Evolutionary conservation across 1,140 invertebrate species (phyloP), one percentile per base, ranked within the genome.

Genomic region (Caerostris extrusa): DNA sequence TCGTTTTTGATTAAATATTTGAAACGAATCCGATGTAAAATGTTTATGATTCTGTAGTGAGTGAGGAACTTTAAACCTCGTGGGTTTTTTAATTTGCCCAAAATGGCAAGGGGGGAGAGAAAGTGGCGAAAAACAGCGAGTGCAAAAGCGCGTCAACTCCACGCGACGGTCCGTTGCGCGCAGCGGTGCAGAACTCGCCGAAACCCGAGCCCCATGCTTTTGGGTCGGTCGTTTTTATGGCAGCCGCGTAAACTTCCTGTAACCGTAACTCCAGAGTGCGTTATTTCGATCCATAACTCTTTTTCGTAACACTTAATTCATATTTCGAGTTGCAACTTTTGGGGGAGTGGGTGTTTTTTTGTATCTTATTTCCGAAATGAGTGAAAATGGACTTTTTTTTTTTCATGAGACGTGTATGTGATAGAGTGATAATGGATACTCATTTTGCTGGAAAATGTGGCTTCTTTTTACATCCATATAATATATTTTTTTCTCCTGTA

Each of bases 201-300:
- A 77, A 77, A 77, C 71, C 71, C 7, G 71, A 77, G 71, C 12
- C 8, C 34, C 7, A 53, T 5, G 71, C 34, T 50, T 50, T 34
- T 50, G 34, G 71, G 34, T 8, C 34, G 71, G 71, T 34, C 71
- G 71, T 77, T 77, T 77, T 77, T 77, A 50, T 77, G 34, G 71
- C 71, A 50, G 34, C 71, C 14, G 12, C 53, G 71, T 77, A 77
- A 77, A 77, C 71, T 77, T 77, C 71, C 71, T 77, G 71, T 77
- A 77, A 77, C 71, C 19, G 34, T 77, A 77, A 77, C 71, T 77
- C 53, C 34, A 53, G 71, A 64, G 61, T 64, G 61, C 61, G 61
- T 64, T 64, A 64, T 64, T 64, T 77, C 3, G 71, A 77, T 77
- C 71, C 71, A 50, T 12, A 12, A 50, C 71, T 77, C 10, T 77